Conservation (phyloP, 2,888 invertebrate species). For the Neria commutata region DNA sequence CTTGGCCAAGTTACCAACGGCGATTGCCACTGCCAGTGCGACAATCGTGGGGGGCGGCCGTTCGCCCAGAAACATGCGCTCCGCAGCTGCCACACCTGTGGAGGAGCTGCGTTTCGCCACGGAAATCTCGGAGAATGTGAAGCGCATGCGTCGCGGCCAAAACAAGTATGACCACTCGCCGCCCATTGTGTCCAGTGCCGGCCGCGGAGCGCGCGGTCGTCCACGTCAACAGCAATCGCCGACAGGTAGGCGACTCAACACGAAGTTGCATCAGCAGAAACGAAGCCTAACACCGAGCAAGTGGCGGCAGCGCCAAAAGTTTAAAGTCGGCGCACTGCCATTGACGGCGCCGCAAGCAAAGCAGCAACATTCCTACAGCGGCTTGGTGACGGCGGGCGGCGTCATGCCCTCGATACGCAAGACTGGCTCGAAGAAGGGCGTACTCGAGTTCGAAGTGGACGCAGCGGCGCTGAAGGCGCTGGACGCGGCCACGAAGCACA, state of each 20-base stretch:
- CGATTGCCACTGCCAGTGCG: background rate
- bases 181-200: constrained; percentile 36
- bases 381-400: background rate
- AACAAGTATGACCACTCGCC: constrained; percentile 54
- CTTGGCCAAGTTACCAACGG: background rate
- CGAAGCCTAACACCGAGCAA: constrained; percentile 21
- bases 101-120: constrained; percentile 58
- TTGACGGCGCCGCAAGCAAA: constrained; percentile 1
- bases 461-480: constrained; percentile 44
- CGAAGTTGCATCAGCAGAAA: constrained; percentile 12
- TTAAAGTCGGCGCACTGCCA: constrained; percentile 16
- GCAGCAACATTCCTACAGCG: background rate
- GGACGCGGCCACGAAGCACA: constrained; percentile 41
- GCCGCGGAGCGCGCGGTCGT: constrained; percentile 31
- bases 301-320: constrained; percentile 25
- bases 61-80: constrained; percentile 42
- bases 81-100: constrained; percentile 50
- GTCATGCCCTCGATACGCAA: constrained; percentile 38
- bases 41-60: constrained; percentile 22
- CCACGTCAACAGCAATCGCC: constrained; percentile 34
- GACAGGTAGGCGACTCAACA: constrained; percentile 24
- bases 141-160: constrained; percentile 57
- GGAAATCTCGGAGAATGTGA: constrained; percentile 60
- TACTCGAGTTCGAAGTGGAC: constrained; percentile 55
- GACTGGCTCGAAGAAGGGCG: constrained; percentile 50